phyloP scores from a whole-genome alignment of 1,140 invertebrate species.

The Cylas formicarius region DNA sequence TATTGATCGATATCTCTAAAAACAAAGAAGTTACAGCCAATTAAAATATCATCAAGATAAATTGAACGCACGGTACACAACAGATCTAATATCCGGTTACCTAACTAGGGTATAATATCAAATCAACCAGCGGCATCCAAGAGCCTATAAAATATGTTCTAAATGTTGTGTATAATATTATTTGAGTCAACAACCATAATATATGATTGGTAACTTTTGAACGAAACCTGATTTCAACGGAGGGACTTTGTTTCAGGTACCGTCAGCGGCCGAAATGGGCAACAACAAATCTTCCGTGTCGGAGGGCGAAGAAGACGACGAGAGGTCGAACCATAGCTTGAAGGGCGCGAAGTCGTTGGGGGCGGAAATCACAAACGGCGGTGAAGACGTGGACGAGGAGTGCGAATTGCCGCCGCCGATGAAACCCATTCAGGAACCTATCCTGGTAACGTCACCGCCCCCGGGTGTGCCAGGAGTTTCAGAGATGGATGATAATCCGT shows the following conservation, averaged over 20 bases:
- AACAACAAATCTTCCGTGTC: constrained; percentile 42
- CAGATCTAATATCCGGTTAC: no score
- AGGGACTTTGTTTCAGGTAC: constrained; percentile 38
- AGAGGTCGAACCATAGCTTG: constrained; percentile 23
- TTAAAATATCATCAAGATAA: no score
- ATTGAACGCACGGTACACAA: no score
- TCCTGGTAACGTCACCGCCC: constrained; percentile 47
- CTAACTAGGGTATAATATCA: no score
- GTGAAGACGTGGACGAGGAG: constrained; percentile 50
- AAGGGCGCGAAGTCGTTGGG: constrained; percentile 31
- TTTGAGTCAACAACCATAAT: no score
- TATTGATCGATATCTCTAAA: no score
- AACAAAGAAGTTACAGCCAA: no score
- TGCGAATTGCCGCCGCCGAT: constrained; percentile 94
- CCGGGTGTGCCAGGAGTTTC: constrained; percentile 49
- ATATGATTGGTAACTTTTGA: no score
- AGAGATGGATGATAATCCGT: constrained; percentile 53
- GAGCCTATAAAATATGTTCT: no score
- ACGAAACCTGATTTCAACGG: no score
- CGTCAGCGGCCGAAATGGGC: constrained; percentile 37
- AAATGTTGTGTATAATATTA: no score
- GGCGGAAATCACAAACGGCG: constrained; percentile 41
- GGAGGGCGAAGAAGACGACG: constrained; percentile 43
- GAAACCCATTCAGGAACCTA: constrained; percentile 81
- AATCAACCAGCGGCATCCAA: no score